Evolutionary conservation across 2,113 vertebrate genomes (phyloP).

Genomic region (Diadophis punctatus): DNA sequence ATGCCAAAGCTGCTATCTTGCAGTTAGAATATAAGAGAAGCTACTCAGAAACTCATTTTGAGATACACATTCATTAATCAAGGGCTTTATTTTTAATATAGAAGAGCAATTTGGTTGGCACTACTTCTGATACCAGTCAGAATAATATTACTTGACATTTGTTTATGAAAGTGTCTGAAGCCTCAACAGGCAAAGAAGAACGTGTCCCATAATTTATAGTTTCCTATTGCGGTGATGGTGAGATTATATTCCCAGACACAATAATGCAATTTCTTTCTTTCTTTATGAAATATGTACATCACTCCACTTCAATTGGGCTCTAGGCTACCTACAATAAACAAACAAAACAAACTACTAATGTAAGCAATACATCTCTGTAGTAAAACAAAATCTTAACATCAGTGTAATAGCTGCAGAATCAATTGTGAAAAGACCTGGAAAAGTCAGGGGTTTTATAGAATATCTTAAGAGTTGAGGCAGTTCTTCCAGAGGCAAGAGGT

Average conservation of each 20-base stretch:
- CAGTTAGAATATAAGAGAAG: neutral
- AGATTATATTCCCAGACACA: neutral
- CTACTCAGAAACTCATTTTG: neutral
- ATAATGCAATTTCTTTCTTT: neutral
- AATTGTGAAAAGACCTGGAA: neutral
- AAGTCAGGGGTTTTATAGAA: neutral
- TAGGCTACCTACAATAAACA: neutral
- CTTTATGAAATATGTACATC: neutral
- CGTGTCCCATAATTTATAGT: neutral
- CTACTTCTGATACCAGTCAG: neutral
- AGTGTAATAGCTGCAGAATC: neutral
- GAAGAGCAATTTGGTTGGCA: neutral
- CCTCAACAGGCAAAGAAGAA: neutral
- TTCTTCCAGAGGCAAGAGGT: neutral
- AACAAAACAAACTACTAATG: neutral
- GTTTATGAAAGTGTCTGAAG: neutral
- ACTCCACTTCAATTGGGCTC: neutral
- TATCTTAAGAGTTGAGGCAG: neutral
- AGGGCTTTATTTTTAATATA: neutral
- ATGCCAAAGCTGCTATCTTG: neutral
- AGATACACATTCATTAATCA: neutral
- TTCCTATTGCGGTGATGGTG: neutral
- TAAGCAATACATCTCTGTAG: neutral
- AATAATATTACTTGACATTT: neutral
- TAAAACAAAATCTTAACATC: neutral